A percentile compares a stretch with the other conserved stretches of the same genome.
These are phyloP conservation scores for Cercopithecus petaurista DNA, from an alignment of 2,797 vertebrate genomes.

Conservation along the genomic window DNA sequence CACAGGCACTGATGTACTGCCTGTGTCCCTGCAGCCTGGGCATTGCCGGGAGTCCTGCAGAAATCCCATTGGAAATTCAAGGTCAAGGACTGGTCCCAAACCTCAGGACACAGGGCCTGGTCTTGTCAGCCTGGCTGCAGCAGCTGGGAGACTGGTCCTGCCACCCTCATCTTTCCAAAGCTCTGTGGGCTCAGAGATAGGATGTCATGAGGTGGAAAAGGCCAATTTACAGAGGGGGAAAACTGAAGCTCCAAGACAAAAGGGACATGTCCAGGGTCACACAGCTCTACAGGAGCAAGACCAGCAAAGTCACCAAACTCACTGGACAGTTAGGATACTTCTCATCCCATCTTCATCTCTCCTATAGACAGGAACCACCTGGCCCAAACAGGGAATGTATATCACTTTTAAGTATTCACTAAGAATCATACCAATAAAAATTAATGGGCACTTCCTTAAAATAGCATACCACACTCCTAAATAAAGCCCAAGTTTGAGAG, in stretches of 20 bases:
- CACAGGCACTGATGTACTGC: neutral
- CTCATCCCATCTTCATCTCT: neutral
- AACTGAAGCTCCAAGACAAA: neutral
- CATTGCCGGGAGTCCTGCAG: neutral
- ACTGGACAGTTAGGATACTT: neutral
- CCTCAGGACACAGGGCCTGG: neutral
- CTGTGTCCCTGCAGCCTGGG: neutral
- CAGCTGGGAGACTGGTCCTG: neutral
- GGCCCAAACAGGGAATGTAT: neutral
- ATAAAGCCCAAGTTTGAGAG: neutral
- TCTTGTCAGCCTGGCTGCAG: neutral
- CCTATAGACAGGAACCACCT: neutral
- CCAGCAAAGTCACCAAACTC: neutral
- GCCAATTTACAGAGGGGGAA: neutral
- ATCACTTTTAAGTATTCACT: neutral
- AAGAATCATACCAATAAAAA: neutral
- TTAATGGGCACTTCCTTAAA: neutral
- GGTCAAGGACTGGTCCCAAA: neutral
- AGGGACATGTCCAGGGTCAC: neutral
- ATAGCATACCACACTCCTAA: neutral
- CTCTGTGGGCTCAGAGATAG: neutral
- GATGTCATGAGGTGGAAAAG: neutral
- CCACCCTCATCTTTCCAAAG: neutral
- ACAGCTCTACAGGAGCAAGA: neutral
- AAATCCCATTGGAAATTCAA: neutral